Base-by-base conservation (phyloP, 2,888 invertebrate species). In the Nudaria mundana region DNA sequence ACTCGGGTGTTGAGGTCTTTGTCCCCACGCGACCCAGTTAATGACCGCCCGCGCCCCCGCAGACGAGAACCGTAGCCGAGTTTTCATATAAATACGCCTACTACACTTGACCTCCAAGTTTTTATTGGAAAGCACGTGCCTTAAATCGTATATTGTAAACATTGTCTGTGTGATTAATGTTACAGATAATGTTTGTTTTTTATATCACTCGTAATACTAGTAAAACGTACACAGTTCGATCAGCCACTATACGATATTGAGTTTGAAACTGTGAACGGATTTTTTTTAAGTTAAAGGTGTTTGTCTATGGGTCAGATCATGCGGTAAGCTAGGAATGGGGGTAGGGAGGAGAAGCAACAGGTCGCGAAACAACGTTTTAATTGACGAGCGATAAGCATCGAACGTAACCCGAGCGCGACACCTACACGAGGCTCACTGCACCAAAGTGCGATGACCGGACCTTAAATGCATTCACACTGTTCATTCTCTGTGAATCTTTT, bases 51-150 rank as follows among this genome's bases (percentile, higher is more conserved):
- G 8, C 86, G 82, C 81, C 85, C 58, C 79, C 78, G 77, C 73
- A 81, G 82, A 78, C 81, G 76, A 78, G 75, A 77, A 78, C 67
- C 71, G 77, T 79, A 83, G 82, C 81, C 86, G 81, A 82, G 84
- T 75, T 76, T 65, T 76, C 83, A 84, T 85, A 88, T 87, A 88
- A 86, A 87, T 86, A 85, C 85, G 82, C 86, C 85, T 83, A 85
- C 86, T 87, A 87, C 87, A 87, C 87, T 88, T 88, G 87, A 88
- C 87, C 87, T 87, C 86, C 77, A 87, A 86, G 81, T 86, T 88
- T 87, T 87, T 87, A 86, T 87, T 85, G 82, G 78, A 84, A 83
- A 83, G 72, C 86, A 86, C 83, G 85, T 83, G 84, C 80, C 70
- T 68, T 72, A 80, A 76, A 81, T 70, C 72, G 75, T 71, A 63